These are phyloP conservation scores for Cerastoderma edule DNA, from an alignment of 2,888 invertebrate genomes.

Conservation along the genomic window DNA sequence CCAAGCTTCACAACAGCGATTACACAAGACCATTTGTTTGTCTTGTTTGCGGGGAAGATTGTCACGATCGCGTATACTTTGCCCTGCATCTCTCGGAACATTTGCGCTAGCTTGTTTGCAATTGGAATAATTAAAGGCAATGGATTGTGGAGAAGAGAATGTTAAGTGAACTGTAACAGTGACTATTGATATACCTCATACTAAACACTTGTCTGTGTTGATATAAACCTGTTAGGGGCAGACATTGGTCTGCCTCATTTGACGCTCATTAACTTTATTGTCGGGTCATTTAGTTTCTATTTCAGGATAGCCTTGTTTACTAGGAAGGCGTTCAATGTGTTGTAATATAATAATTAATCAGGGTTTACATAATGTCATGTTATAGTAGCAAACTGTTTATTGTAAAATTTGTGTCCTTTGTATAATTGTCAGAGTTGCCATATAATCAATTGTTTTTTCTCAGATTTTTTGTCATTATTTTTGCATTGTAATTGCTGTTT, in stretches of 20 bases:
- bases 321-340: constrained; percentile 11
- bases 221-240: constrained; percentile 9
- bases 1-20: constrained; percentile 73
- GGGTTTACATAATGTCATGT: constrained; percentile 24
- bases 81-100: constrained; percentile 76
- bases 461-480: constrained; percentile 20
- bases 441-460: constrained; percentile 4
- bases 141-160: background rate
- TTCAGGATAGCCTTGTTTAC: constrained; percentile 5
- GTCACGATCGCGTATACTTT: constrained; percentile 77
- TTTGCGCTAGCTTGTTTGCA: constrained; percentile 60
- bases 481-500: background rate
- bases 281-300: background rate
- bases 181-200: constrained; percentile 25
- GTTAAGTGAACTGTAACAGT: too few relatives aligned
- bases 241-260: background rate
- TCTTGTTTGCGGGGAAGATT: constrained; percentile 75
- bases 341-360: constrained; percentile 22
- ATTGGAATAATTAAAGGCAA: background rate
- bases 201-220: background rate
- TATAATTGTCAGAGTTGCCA: constrained; percentile 14
- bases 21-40: constrained; percentile 71
- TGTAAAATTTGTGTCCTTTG: constrained; percentile 9
- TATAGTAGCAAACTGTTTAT: constrained; percentile 3
- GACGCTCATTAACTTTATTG: constrained; percentile 15